These are phyloP conservation scores for Timandra comae DNA, from an alignment of 2,888 invertebrate species.

Conservation along the genomic window DNA sequence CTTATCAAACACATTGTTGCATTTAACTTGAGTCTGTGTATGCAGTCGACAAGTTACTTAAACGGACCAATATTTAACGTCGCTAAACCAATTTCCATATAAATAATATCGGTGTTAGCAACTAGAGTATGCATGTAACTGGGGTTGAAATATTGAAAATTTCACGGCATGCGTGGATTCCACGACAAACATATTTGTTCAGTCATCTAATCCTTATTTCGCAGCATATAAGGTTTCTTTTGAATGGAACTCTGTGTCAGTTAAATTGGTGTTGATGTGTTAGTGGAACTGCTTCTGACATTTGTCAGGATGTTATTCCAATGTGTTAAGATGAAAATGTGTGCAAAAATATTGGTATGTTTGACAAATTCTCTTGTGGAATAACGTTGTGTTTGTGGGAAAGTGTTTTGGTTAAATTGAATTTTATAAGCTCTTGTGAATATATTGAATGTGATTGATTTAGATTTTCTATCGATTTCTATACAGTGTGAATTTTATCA, in stretches of 20 bases:
- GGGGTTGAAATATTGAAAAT: constrained; percentile 53
- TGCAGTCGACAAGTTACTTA: too few relatives aligned
- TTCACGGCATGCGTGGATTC: constrained; percentile 33
- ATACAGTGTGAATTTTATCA: too few relatives aligned
- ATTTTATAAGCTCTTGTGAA: too few relatives aligned
- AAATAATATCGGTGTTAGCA: constrained; percentile 4
- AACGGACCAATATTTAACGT: too few relatives aligned
- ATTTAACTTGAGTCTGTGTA: too few relatives aligned
- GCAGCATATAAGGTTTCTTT: constrained; percentile 21
- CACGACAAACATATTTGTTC: constrained; percentile 18
- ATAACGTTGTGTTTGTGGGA: too few relatives aligned
- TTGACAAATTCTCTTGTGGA: constrained; percentile 1
- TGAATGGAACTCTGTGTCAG: neutral
- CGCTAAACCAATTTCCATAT: neutral
- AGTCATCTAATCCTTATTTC: constrained; percentile 8
- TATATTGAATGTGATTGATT: too few relatives aligned
- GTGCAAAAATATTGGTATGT: constrained; percentile 22
- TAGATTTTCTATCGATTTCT: too few relatives aligned
- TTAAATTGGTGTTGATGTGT: constrained; percentile 25
- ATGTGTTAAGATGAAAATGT: constrained; percentile 24
- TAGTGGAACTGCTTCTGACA: constrained; percentile 43
- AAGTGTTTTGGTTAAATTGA: too few relatives aligned
- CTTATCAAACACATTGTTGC: too few relatives aligned
- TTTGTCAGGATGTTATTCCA: constrained; percentile 46
- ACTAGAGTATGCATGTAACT: constrained; percentile 36